These are phyloP conservation scores for Phalacrocorax pelagicus DNA, from an alignment of 2,113 vertebrate species.

Conservation along the genomic window DNA sequence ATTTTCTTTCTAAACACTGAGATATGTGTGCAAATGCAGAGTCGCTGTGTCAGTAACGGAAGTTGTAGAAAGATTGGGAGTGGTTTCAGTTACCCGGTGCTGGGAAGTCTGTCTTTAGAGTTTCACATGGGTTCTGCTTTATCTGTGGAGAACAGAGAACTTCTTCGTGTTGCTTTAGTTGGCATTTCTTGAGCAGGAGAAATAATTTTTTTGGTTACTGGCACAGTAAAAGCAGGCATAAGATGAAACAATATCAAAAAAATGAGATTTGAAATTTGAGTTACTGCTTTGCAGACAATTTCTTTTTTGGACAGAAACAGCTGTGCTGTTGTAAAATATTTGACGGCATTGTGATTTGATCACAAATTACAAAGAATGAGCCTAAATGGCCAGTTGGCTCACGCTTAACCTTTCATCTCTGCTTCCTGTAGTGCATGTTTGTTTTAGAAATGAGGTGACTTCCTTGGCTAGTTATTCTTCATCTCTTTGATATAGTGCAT, in stretches of 20 bases:
- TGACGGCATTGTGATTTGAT: neutral
- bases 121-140: neutral
- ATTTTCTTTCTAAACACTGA: neutral
- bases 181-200: neutral
- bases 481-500: rapidly evolving
- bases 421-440: neutral
- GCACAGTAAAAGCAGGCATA: neutral
- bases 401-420: neutral
- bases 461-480: neutral
- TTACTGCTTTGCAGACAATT: neutral
- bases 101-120: neutral
- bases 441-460: neutral
- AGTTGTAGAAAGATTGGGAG: neutral
- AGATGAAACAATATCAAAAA: neutral
- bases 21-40: neutral
- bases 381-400: neutral
- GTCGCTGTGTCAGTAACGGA: neutral
- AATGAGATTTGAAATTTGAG: neutral
- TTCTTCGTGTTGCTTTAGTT: neutral
- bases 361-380: neutral
- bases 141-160: neutral
- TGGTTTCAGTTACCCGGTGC: neutral
- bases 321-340: neutral
- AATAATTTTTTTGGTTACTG: neutral
- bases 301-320: neutral